Percentiles rank a stretch among this genome's conserved stretches.
Conservation (phyloP, 2,113 vertebrate species). For the rabbit (Oryctolagus cuniculus) region DNA sequence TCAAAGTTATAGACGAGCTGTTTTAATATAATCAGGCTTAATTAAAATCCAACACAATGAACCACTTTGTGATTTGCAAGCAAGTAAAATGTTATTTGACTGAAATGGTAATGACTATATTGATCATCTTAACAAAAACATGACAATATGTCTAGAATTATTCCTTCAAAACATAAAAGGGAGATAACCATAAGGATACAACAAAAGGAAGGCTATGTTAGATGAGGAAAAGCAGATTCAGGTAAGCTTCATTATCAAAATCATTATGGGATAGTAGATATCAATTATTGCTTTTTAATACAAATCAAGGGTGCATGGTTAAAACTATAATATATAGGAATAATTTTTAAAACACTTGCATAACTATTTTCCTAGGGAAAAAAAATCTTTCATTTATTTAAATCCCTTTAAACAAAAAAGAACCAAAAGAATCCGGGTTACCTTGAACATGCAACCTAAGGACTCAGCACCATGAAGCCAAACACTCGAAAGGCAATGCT, state of each 20-base stretch:
- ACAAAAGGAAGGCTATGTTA: not conserved
- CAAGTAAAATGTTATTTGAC: conserved; percentile 43
- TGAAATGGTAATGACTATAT: conserved; percentile 41
- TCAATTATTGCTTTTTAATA: conserved; percentile 13
- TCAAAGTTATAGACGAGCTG: not conserved
- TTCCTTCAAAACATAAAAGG: not conserved
- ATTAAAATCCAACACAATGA: conserved; percentile 5
- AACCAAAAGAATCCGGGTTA: not conserved
- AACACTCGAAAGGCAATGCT: not conserved
- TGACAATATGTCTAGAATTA: conserved; percentile 7
- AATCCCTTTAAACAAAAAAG: conserved; percentile 43
- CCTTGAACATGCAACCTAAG: conserved; percentile 33
- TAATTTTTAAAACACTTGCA: conserved; percentile 49
- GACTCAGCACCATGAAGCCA: not conserved
- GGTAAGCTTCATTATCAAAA: not conserved
- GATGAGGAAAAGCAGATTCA: not conserved
- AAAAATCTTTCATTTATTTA: conserved; percentile 17
- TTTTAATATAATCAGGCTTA: not conserved
- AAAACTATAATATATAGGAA: not conserved
- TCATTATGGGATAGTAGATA: not conserved
- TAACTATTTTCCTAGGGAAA: conserved; percentile 31
- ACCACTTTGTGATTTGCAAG: conserved; percentile 37
- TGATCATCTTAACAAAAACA: conserved; percentile 38
- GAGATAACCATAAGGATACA: not conserved
- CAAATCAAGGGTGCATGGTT: not conserved